Conservation (phyloP, 2,888 invertebrate genomes). For the Oscheius sp. region DNA sequence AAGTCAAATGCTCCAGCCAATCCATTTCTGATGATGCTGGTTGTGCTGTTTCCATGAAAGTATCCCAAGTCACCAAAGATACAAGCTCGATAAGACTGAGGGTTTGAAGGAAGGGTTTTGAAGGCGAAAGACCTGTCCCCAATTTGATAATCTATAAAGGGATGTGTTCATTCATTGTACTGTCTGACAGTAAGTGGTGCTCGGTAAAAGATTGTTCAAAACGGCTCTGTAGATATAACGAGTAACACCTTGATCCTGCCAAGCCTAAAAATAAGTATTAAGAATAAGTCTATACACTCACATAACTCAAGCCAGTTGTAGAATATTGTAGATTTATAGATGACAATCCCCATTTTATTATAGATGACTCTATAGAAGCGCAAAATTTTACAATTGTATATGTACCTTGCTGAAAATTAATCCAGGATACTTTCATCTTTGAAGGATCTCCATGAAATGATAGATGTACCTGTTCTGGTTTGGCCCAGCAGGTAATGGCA, state of each 20-base stretch:
- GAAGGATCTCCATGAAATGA: slow-evolving; percentile 53
- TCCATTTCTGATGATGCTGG: slow-evolving; percentile 44
- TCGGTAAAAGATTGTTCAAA: slow-evolving; percentile 71
- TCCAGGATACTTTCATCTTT: slow-evolving; percentile 62
- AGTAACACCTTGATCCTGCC: slow-evolving; percentile 43
- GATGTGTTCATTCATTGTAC: background rate
- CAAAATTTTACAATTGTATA: background rate
- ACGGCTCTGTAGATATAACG: slow-evolving; percentile 81
- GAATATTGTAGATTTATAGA: background rate
- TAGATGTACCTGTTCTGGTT: slow-evolving; percentile 61
- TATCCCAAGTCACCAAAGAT: slow-evolving; percentile 72
- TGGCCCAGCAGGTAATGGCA: slow-evolving; percentile 5
- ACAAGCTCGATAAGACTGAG: slow-evolving; percentile 72
- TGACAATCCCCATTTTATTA: background rate
- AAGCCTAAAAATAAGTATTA: slow-evolving; percentile 19
- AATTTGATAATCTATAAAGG: slow-evolving; percentile 65
- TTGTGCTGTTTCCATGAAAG: slow-evolving; percentile 80
- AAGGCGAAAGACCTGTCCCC: slow-evolving; percentile 82
- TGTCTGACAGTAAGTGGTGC: slow-evolving; percentile 56
- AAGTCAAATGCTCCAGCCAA: slow-evolving; percentile 66
- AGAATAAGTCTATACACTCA: background rate
- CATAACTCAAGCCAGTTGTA: slow-evolving; percentile 2
- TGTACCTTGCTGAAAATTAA: slow-evolving; percentile 49
- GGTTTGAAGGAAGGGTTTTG: slow-evolving; percentile 74
- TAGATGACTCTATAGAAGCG: background rate